Conservation (phyloP, 2,888 invertebrate genomes). For the Ormia ochracea region DNA sequence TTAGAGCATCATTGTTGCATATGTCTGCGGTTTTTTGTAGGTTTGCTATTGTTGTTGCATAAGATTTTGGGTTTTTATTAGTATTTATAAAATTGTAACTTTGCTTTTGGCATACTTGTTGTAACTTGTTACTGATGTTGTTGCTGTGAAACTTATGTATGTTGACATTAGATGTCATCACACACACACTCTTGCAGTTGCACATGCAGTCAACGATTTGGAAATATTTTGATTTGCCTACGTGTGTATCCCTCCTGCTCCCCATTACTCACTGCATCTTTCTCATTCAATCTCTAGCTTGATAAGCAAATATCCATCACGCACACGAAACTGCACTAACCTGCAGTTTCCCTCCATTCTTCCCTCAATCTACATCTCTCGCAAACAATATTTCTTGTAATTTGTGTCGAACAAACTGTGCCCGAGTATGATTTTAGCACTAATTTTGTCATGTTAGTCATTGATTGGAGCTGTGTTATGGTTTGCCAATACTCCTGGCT, state of each 20-base stretch:
- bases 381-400: conserved; percentile 43
- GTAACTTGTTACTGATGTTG: conserved; percentile 40
- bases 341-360: background rate
- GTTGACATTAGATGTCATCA: conserved; percentile 61
- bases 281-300: background rate
- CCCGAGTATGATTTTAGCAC: conserved; percentile 57
- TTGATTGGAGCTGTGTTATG: conserved; percentile 63
- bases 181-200: background rate
- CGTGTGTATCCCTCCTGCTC: background rate
- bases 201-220: background rate
- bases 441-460: conserved; percentile 62
- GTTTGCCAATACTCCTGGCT: conserved; percentile 51
- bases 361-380: background rate
- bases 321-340: background rate
- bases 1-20: conserved; percentile 62
- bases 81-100: conserved; percentile 42
- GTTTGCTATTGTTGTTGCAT: conserved; percentile 46
- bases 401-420: conserved; percentile 23
- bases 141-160: conserved; percentile 54
- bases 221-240: conserved; percentile 30
- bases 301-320: conserved; percentile 10
- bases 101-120: conserved; percentile 42
- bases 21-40: conserved; percentile 65
- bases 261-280: background rate
- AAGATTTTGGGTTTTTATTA: conserved; percentile 7